A percentile compares a stretch with the other conserved stretches of the same genome.
These are phyloP conservation scores for Aplocera efformata DNA, from an alignment of 2,888 invertebrate species.

Conservation along the genomic window DNA sequence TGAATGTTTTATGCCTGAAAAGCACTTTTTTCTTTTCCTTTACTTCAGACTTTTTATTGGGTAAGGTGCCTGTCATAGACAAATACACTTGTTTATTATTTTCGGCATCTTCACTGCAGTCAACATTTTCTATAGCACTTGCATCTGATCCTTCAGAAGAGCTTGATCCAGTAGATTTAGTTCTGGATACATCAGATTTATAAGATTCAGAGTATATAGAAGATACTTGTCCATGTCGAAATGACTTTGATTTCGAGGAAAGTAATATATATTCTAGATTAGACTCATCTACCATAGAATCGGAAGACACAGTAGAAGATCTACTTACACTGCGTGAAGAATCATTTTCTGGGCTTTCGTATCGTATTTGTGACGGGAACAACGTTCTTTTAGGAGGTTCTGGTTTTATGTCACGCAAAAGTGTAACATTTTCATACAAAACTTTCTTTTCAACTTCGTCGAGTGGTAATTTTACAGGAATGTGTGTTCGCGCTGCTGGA, in stretches of 20 bases:
- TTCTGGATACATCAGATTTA: constrained; percentile 49
- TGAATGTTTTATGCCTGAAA: constrained; percentile 74
- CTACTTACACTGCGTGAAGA: constrained; percentile 48
- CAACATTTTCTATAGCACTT: constrained; percentile 74
- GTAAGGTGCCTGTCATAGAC: constrained; percentile 69
- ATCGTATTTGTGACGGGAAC: constrained; percentile 33
- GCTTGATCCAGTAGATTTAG: constrained; percentile 60
- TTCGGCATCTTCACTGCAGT: constrained; percentile 54
- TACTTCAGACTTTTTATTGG: constrained; percentile 52
- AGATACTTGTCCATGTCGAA: constrained; percentile 50
- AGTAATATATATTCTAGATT: constrained; percentile 72
- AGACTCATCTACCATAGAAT: constrained; percentile 69
- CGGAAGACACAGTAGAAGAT: constrained; percentile 63
- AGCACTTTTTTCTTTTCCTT: constrained; percentile 59
- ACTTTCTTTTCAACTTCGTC: constrained; percentile 42
- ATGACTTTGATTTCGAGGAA: constrained; percentile 72
- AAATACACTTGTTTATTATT: constrained; percentile 54
- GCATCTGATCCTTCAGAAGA: constrained; percentile 59
- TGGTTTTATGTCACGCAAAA: constrained; percentile 46
- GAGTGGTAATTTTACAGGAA: constrained; percentile 46
- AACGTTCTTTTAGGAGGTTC: constrained; percentile 54
- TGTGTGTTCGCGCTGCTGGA: constrained; percentile 61
- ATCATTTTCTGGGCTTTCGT: constrained; percentile 36
- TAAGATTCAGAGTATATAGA: constrained; percentile 37
- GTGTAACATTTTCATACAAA: constrained; percentile 63